Evolutionary conservation across 2,888 invertebrate genomes (phyloP).

Genomic region (Horisme vitalbata): DNA sequence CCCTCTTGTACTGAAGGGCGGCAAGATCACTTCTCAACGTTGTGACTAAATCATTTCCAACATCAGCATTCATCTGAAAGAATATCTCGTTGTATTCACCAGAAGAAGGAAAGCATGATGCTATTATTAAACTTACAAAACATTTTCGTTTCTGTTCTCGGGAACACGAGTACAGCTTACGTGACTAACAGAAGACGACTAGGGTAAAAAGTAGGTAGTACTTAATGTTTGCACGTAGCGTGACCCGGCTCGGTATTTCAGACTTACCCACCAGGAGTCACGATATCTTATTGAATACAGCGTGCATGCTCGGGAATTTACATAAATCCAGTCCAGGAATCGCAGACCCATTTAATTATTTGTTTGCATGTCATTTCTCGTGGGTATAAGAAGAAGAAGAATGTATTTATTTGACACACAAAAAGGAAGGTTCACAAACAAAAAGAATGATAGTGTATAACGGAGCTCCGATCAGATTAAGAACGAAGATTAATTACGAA

Average conservation of each 20-base stretch:
- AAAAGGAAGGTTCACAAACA: too few species aligned
- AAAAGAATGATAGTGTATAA: too few species aligned
- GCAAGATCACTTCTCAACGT: slow-evolving; percentile 92
- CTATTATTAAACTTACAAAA: slow-evolving; percentile 46
- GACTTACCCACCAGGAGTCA: slow-evolving; percentile 59
- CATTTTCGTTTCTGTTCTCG: slow-evolving; percentile 18
- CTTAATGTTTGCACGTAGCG: slow-evolving; percentile 64
- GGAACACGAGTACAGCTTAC: slow-evolving; percentile 49
- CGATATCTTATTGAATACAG: slow-evolving; percentile 60
- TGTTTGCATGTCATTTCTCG: slow-evolving; percentile 42
- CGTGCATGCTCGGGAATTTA: slow-evolving; percentile 43
- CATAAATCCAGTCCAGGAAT: slow-evolving; percentile 48
- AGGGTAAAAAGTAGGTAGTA: slow-evolving; percentile 57
- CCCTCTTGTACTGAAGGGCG: slow-evolving; percentile 91
- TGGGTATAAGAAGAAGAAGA: too few species aligned
- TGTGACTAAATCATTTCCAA: slow-evolving; percentile 87
- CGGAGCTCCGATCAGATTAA: too few species aligned
- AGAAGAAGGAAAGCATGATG: too few species aligned
- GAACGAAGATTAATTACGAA: slow-evolving; percentile 22
- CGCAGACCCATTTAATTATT: slow-evolving; percentile 38
- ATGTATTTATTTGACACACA: too few species aligned
- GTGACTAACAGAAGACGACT: slow-evolving; percentile 67
- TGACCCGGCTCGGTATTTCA: slow-evolving; percentile 68
- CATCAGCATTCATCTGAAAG: slow-evolving; percentile 81
- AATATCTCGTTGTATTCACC: too few species aligned